Evolutionary conservation across 2,888 invertebrate species (phyloP), one percentile per base, ranked within the genome.

Genomic region (Lumbricus terrestris): DNA sequence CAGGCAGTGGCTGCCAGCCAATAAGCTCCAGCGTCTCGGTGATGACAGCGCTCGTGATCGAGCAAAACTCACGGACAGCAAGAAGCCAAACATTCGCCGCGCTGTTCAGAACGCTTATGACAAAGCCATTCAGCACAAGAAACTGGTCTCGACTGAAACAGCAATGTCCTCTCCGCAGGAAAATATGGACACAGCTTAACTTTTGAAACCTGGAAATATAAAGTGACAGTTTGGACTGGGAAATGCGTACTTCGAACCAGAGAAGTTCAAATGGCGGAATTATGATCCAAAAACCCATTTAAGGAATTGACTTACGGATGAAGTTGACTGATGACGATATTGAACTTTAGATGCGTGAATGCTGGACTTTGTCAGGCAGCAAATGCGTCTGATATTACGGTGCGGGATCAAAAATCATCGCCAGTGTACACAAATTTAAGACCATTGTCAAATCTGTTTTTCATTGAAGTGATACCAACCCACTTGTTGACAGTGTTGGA

Each of bases 1-100:
- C 93, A 96, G 96, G 98, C 98, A 98, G 95, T 99, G 98, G 98
- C 95, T 98, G 92, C 98, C 98, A 0, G 97, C 97, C 0, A 97
- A 97, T 93, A 98, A 98, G 95, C 95, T 99, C 47, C 98, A 98
- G 93, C 96, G 97, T 15, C 96, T 99, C 33, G 98, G 97, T 15
- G 95, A 96, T 3, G 96, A 96, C 91, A 95, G 96, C 40, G 96
- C 96, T 92, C 94, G 97, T 35, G 97, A 97, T 94, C 97, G 97
- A 94, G 96, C 96, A 15, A 97, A 97, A 94, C 94, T 97, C 91
- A 96, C 97, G 88, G 98, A 98, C 95, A 97, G 98, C 35, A 96
- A 97, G 90, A 98, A 98, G 94, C 83, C 89, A 33, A 89, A 82
- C n/a, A 34, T 90, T 29, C 82, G 90, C 69, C 89, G 89, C 34